Conservation (phyloP, 2,888 invertebrate genomes). For the Antitype chi region DNA sequence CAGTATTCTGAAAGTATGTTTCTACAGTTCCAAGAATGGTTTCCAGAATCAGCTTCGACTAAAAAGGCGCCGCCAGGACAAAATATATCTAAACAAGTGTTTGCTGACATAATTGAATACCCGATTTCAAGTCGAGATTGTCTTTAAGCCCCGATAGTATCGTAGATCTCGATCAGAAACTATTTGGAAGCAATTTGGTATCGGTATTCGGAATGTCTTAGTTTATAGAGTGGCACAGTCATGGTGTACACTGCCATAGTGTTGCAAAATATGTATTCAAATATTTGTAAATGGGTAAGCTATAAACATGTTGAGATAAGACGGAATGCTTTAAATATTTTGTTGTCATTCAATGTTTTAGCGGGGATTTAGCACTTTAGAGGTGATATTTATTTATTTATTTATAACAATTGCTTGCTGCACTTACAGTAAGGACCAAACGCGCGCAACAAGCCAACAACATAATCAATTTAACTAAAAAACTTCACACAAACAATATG, state of each 20-base stretch:
- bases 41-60: conserved; percentile 28
- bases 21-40: conserved; percentile 46
- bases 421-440: no score
- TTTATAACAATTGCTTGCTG: no score
- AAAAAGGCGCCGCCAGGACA: conserved; percentile 69
- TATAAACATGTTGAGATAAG: conserved; percentile 76
- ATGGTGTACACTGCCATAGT: conserved; percentile 71
- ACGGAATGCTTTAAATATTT: conserved; percentile 72
- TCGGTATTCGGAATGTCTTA: conserved; percentile 75
- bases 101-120: conserved; percentile 79
- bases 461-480: no score
- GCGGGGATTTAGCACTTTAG: conserved; percentile 35
- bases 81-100: conserved; percentile 80
- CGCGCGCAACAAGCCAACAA: no score
- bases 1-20: conserved; percentile 44
- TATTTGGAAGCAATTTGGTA: conserved; percentile 82
- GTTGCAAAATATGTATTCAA: conserved; percentile 81
- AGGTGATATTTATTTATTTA: no score
- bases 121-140: conserved; percentile 74
- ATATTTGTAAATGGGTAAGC: conserved; percentile 80
- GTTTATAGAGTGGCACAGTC: conserved; percentile 75
- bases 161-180: conserved; percentile 78
- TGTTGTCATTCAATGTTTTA: conserved; percentile 66
- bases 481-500: no score
- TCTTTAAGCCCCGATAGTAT: conserved; percentile 77